Base-by-base conservation (phyloP, 2,888 invertebrate species). In the Octonoba sinensis region DNA sequence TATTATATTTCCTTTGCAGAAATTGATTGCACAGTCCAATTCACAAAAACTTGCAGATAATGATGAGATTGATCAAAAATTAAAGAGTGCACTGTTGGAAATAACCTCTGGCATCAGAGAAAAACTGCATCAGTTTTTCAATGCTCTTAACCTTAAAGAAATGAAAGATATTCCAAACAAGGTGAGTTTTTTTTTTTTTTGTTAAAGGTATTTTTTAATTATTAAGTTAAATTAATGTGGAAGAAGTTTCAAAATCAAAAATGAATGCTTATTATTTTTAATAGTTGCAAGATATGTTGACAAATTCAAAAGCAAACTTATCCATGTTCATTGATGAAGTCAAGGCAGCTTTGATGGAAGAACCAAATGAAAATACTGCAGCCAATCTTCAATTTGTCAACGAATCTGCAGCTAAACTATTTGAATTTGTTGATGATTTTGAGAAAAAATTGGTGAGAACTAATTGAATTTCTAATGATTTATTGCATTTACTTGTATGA, bases 41-140 rank as follows among this genome's bases (percentile, higher is more conserved):
- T 4, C 72, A 22, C 46, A 64, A 62, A 62, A 73, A 36, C 12
- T 56, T 18, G 27, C 46, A 4, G 47, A 51, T 18, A 69, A 56
- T 22, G 69, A 62, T 15, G 69, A 73, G 46, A 73, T 81, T 16
- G 73, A 81, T n/a, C 47, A 56, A 1, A 81, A 74, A n/a, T 54
- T 81, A 56, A 73, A 69, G 27, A 24, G 57, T 16, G 79, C 79
- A 13, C 54, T 81, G 2, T 49, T 73, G 20, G 73, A 81, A 57
- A 81, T 81, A 24, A 81, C 79, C 16, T 69, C 79, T 15, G 73
- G 69, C 1, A 67, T 81, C n/a, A 36, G 79, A 56, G 69, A 81
- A 16, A 73, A 72, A 47, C 69, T 81, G 1, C 67, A 69, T 16
- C 79, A 81, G 27, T 81, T 81, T 47, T 73, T 73, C n/a, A 69